A percentile compares a stretch with the other conserved stretches of the same genome.
Evolutionary conservation across 2,113 vertebrate genomes (phyloP).

Genomic region (Neomonachus schauinslandi): DNA sequence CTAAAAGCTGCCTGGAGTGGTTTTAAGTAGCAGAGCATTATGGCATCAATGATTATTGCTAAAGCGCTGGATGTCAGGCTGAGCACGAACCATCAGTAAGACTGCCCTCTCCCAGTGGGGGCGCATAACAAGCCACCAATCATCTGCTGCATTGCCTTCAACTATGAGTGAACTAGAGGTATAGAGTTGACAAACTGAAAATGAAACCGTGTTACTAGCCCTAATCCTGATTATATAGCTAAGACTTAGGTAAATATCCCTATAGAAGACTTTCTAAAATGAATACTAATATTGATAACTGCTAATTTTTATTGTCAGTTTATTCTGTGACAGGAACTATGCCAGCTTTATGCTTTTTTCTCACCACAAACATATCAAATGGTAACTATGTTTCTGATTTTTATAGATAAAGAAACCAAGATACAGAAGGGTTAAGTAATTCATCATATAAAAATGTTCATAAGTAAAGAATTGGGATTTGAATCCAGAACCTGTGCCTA

Average conservation of each 20-base stretch:
- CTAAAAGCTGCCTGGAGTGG: not conserved
- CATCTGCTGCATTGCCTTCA: not conserved
- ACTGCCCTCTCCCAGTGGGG: not conserved
- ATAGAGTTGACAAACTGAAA: not conserved
- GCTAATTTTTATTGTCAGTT: not conserved
- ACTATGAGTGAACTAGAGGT: not conserved
- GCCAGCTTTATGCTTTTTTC: not conserved
- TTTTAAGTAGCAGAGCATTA: not conserved
- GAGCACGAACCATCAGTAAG: not conserved
- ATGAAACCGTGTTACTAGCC: not conserved
- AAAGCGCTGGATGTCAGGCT: not conserved
- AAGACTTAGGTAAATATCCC: not conserved
- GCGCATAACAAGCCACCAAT: not conserved
- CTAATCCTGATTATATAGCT: not conserved
- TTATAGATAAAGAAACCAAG: slow-evolving; percentile 24
- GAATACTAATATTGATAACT: not conserved
- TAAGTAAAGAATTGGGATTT: not conserved
- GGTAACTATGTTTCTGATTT: not conserved
- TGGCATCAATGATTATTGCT: not conserved
- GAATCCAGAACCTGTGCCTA: not conserved
- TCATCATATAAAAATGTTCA: not conserved
- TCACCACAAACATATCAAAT: not conserved
- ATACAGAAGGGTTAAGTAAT: not conserved
- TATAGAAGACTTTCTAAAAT: not conserved
- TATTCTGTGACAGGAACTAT: not conserved